Base-by-base conservation (phyloP, 2,113 vertebrate genomes). In the Eulacestoma nigropectus region DNA sequence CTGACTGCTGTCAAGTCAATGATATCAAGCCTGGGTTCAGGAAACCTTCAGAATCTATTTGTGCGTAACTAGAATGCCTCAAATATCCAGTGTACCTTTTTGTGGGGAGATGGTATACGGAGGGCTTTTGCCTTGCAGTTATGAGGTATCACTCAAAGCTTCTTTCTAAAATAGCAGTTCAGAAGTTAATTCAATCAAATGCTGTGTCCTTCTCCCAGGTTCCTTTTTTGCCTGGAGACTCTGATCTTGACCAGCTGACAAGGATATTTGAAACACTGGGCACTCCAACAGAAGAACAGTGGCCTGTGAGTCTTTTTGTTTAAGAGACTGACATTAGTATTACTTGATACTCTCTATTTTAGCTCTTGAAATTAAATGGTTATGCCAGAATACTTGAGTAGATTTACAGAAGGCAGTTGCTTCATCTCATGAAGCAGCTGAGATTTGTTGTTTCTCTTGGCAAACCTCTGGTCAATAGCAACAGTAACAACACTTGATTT, bases 251-350 rank as follows among this genome's bases (percentile, higher is more conserved):
- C 93, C 99, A 99, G 60, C 98, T 99, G 79, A 99, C 99, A 41
- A 99, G 98, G 95, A 99, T 99, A 97, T 99, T 99, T 98, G 99
- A 99, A 98, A 99, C 99, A 52, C 95, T 99, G 42, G 99, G 99
- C 55, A 99, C 99, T 41, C 98, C 99, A 60, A 99, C 99, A 64
- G 99, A 99, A 89, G 99, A 99, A 11, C 98, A 98, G 4, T 99
- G 99, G 99, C 99, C 99, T 83, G 99, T 99, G 91, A 96, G 99
- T 98, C 23, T 35, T 55, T 87, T 85, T 46, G 13, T 60, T 80
- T 73, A 73, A 47, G 30, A 89, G 16, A 15, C 22, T 73, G 30
- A 35, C 6, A 16, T 23, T n/a, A 42, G 9, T 32, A 84, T 89
- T 81, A 63, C 13, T 73, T 74, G 20, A 22, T 72, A 26, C 5